These are phyloP conservation scores for Melieria picta DNA, from an alignment of 2,888 invertebrate species.

Conservation along the genomic window DNA sequence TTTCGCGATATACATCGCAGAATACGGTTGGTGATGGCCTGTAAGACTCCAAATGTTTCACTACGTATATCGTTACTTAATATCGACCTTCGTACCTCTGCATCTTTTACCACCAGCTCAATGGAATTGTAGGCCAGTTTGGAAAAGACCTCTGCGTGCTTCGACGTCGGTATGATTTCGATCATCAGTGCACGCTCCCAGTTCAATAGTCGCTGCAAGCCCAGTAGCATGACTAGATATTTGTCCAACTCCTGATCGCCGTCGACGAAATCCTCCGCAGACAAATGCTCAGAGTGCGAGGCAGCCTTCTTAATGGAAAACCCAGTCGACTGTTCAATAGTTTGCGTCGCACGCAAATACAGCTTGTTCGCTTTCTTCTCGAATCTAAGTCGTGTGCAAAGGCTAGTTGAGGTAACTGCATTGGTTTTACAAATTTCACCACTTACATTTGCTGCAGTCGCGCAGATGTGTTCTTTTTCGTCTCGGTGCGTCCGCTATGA, in stretches of 20 bases:
- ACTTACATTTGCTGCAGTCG: conserved; percentile 82
- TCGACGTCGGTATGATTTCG: conserved; percentile 83
- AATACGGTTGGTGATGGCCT: conserved; percentile 79
- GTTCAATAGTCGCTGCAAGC: conserved; percentile 85
- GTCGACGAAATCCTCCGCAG: conserved; percentile 64
- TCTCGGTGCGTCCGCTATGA: conserved; percentile 76
- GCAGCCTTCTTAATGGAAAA: conserved; percentile 73
- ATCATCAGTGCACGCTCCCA: conserved; percentile 85
- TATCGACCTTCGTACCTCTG: conserved; percentile 72
- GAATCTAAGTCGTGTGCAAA: conserved; percentile 66
- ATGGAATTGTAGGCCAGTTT: conserved; percentile 85
- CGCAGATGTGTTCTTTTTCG: conserved; percentile 81
- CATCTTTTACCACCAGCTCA: conserved; percentile 85
- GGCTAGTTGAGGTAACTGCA: not conserved
- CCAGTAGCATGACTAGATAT: conserved; percentile 83
- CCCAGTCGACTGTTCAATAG: conserved; percentile 83
- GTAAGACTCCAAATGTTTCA: conserved; percentile 45
- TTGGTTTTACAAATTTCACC: not conserved
- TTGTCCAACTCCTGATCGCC: conserved; percentile 86
- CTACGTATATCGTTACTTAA: too few species aligned
- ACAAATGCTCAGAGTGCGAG: conserved; percentile 62
- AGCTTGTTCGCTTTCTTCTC: conserved; percentile 86
- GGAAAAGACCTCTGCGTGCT: conserved; percentile 85
- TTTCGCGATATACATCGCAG: conserved; percentile 80
- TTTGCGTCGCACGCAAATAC: conserved; percentile 84